Evolutionary conservation across 2,113 vertebrate species (phyloP), one percentile per base, ranked within the genome.

Genomic region (Anarrhichthys ocellatus): DNA sequence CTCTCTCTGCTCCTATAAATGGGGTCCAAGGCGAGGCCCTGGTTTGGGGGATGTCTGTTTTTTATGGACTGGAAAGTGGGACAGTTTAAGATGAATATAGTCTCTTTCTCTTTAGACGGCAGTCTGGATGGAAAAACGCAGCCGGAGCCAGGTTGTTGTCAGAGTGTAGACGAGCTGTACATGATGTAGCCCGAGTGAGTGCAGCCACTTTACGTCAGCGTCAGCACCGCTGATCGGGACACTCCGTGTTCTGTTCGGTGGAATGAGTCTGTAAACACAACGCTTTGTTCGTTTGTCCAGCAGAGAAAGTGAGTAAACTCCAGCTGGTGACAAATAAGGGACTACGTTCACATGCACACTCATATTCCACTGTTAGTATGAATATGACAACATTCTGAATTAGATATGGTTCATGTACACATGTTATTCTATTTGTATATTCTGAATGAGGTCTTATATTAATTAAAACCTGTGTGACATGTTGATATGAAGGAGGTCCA

Each of bases 61-160:
- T 91, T 88, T 91, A 91, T 89, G 82, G 87, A 73, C 76, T 87
- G 89, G 91, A 93, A 92, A 91, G 85, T 76, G 85, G 89, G 88
- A 89, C 79, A 82, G 54, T 91, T 87, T 70, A 83, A 72, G 72
- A 90, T 71, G 75, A 88, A 68, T 85, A 63, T 83, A 72, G 79
- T 81, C 72, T 86, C 64, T 83, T 86, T 88, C 66, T 83, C 72
- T 82, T 5, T 61, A 71, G 86, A 87, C 73, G 22, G 73, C 58
- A 64, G 83, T 77, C 80, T 88, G 80, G 72, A 79, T 78, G 86
- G 89, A 93, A 93, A 91, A 69, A 69, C 22, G 34, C 76, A 87
- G n/a, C 79, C 70, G 61, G 61, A 77, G 70, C 81, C 81, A 90
- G 69, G 56, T 75, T 58, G 72, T 83, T 88, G 84, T 88, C 83